Conservation (phyloP, 2,888 invertebrate genomes). For the Calliphora vomitoria region DNA sequence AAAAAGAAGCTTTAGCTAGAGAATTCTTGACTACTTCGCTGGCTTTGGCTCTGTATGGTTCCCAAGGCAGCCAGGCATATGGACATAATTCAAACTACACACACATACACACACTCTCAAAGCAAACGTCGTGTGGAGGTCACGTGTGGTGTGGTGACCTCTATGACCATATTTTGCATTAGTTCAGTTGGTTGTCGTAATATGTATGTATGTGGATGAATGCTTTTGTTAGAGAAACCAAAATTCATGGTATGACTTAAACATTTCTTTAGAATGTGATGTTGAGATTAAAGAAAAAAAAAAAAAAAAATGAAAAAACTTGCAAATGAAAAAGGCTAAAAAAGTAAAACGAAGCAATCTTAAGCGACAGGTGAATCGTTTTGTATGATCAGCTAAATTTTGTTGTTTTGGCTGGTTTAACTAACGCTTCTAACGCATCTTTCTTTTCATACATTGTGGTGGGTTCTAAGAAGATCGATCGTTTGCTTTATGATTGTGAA, state of each 20-base stretch:
- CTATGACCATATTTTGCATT: constrained; percentile 77
- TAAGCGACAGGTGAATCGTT: constrained; percentile 74
- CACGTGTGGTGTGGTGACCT: constrained; percentile 82
- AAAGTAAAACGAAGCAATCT: constrained; percentile 63
- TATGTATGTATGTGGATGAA: constrained; percentile 6
- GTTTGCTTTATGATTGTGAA: constrained; percentile 69
- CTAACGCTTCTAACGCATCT: constrained; percentile 73
- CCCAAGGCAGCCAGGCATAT: constrained; percentile 62
- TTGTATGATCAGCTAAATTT: constrained; percentile 65
- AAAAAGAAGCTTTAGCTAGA: constrained; percentile 54
- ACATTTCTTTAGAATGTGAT: constrained; percentile 67
- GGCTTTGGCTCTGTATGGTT: constrained; percentile 66
- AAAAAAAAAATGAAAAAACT: too few relatives aligned
- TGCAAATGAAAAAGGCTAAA: constrained; percentile 10
- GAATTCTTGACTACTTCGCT: constrained; percentile 57
- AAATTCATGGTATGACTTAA: constrained; percentile 23
- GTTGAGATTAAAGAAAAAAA: constrained; percentile 47
- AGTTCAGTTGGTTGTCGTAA: constrained; percentile 70
- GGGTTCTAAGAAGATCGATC: constrained; percentile 73
- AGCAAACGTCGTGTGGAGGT: constrained; percentile 76
- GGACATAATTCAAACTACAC: constrained; percentile 33
- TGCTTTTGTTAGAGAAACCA: neutral
- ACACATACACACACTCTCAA: constrained; percentile 37
- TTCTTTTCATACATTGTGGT: constrained; percentile 37
- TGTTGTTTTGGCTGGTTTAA: constrained; percentile 44